Evolutionary conservation across 92 coral and sea anemone species (phyloP), one percentile per base, ranked within the genome.

Genomic region (Zoanthus sociatus): DNA sequence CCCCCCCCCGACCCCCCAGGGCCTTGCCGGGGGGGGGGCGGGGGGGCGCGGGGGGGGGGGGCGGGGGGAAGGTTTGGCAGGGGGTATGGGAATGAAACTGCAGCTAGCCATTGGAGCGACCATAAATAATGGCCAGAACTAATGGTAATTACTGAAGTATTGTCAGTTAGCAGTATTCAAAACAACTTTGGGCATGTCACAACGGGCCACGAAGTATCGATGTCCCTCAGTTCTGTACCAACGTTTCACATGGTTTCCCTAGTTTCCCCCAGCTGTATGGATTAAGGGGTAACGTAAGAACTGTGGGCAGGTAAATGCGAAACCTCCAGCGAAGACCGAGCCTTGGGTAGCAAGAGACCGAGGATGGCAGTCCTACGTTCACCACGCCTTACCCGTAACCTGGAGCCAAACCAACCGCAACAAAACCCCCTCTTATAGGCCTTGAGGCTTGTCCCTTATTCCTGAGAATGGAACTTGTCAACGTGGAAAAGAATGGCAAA

Each of bases 141-240:
- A 58, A 61, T 61, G 8, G 68, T 61, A 61, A 61, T 61, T 16
- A 16, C 21, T 17, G 20, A 61, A 61, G 68, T 61, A 15, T 17
- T 56, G 17, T 61, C n/a, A n/a, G 17, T 15, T 61, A 61, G 21
- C 68, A 61, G 68, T 61, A 16, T 7, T 20, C 68, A 20, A 61
- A 61, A 61, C 68, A 14, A 16, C 68, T 16, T 16, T 61, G 30
- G 68, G 68, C 68, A 61, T 61, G 30, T 61, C 68, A 42, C 74
- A 69, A 69, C 45, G 26, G 45, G 74, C 46, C 74, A 69, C 74
- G 16, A 69, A 69, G 45, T 69, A 69, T 69, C 45, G 74, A 16
- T 5, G 74, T 69, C 74, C 31, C 74, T 69, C 46, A 68, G 73
- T 26, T 68, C 2, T 21, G 26, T 68, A 68, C 67, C 18, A 60